These are phyloP conservation scores for Phrynocephalus guinanensis DNA, from an alignment of 2,797 vertebrate genomes.

Conservation along the genomic window DNA sequence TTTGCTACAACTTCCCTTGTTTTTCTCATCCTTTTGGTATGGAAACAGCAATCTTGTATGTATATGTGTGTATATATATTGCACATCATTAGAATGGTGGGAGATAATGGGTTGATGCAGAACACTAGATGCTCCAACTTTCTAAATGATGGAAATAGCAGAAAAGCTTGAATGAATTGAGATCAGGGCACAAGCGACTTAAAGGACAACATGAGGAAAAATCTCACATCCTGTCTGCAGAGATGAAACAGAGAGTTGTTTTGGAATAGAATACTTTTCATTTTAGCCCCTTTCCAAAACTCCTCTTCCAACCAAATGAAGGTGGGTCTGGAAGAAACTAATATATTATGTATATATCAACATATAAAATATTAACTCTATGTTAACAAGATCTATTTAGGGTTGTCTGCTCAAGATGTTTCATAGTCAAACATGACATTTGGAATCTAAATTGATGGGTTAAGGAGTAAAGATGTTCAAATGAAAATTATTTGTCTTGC, in stretches of 20 bases:
- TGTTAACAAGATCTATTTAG: accelerated
- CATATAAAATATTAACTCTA: background rate
- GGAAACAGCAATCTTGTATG: background rate
- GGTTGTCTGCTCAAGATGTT: accelerated
- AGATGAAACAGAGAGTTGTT: background rate
- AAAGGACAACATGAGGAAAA: background rate
- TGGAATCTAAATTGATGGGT: slow-evolving; percentile 12
- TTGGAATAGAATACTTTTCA: background rate
- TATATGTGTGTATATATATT: background rate
- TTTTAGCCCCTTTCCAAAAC: background rate
- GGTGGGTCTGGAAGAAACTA: background rate
- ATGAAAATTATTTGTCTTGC: background rate
- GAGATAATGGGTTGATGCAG: background rate
- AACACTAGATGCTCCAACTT: background rate
- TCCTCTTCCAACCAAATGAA: background rate
- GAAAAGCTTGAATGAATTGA: background rate
- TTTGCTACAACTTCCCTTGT: background rate
- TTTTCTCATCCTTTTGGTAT: background rate
- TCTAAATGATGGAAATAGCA: background rate
- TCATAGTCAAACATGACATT: background rate
- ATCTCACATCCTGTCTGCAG: background rate
- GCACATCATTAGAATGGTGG: background rate
- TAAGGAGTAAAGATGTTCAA: background rate
- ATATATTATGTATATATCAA: background rate
- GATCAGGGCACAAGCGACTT: background rate